Base-by-base conservation (phyloP, 2,797 vertebrate genomes). In the Sphaeramia orbicularis region DNA sequence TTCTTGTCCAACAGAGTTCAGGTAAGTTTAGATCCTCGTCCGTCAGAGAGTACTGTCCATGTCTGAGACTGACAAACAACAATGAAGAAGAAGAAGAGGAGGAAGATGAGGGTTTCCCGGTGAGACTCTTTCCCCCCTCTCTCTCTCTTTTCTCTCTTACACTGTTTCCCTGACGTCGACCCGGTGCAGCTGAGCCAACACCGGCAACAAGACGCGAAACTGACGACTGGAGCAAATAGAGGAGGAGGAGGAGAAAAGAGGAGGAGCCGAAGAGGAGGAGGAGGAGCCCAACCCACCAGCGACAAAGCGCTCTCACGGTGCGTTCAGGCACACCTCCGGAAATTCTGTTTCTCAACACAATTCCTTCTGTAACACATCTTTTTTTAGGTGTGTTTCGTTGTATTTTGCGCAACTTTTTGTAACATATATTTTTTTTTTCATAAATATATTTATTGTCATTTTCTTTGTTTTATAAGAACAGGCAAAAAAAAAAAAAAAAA, bases 291-390 rank as follows among this genome's bases (percentile, higher is more conserved):
- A 32, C 41, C 54, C 55, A 27, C n/a, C 27, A 14, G 40, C 1
- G 24, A 57, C 4, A 9, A n/a, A 37, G 2, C 7, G 53, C 40
- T 56, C 35, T 30, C 6, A 9, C 14, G 86, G 16, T 42, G 80
- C 68, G 43, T 90, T 86, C 81, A 86, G 1, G 59, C 1, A 57
- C 74, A 12, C 16, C 68, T 54, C 27, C 11, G 56, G 15, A 69
- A 71, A 68, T 44, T 32, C 24, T 0, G 14, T 0, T 0, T 14
- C 18, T 21, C 7, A 0, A 0, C 2, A 19, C 30, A 32, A 27
- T 7, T 19, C 10, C 42, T 7, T 21, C 6, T 6, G 10, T 2
- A 24, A 14, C 11, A 24, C 2, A 24, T 24, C 21, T 24, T 24
- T 24, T 24, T 24, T 32, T 32, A 6, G 7, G 6, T 27, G 24